These are phyloP conservation scores for Enteromius anoplus DNA, from an alignment of 2,797 vertebrate genomes.

Conservation along the genomic window DNA sequence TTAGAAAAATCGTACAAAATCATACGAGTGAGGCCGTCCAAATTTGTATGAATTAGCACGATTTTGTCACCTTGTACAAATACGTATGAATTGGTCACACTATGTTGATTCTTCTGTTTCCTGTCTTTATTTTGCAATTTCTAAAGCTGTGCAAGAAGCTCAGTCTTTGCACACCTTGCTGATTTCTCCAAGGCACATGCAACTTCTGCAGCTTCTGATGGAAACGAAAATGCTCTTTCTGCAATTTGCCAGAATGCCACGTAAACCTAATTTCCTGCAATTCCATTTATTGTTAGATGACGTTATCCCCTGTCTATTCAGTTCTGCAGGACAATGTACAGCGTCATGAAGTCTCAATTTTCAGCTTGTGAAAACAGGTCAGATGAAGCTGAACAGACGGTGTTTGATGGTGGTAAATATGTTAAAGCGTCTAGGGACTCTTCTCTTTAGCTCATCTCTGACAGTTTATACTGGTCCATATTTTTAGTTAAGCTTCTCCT, in stretches of 20 bases:
- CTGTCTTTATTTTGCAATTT: no score
- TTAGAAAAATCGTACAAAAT: no score
- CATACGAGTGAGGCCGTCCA: no score
- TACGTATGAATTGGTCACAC: no score
- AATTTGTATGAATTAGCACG: no score
- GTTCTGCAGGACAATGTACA: slow-evolving; percentile 33
- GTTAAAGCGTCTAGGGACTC: slow-evolving; percentile 19
- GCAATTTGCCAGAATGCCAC: slow-evolving; percentile 5
- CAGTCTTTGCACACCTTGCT: neutral
- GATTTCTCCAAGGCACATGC: neutral
- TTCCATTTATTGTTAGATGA: slow-evolving; percentile 28
- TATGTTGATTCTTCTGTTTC: no score
- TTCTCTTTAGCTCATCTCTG: slow-evolving; percentile 25
- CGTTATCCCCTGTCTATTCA: slow-evolving; percentile 22
- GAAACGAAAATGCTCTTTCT: neutral
- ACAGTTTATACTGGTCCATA: slow-evolving; percentile 8
- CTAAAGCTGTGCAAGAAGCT: neutral
- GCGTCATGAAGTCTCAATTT: slow-evolving; percentile 31
- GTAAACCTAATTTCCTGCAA: slow-evolving; percentile 13
- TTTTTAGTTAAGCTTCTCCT: slow-evolving; percentile 5
- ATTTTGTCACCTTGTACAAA: no score
- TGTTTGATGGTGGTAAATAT: slow-evolving; percentile 23
- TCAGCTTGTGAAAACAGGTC: slow-evolving; percentile 12
- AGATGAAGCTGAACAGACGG: slow-evolving; percentile 24
- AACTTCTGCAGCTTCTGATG: neutral